These are phyloP conservation scores for Ardeotis arabs DNA, from an alignment of 2,113 vertebrate genomes.

Conservation along the genomic window DNA sequence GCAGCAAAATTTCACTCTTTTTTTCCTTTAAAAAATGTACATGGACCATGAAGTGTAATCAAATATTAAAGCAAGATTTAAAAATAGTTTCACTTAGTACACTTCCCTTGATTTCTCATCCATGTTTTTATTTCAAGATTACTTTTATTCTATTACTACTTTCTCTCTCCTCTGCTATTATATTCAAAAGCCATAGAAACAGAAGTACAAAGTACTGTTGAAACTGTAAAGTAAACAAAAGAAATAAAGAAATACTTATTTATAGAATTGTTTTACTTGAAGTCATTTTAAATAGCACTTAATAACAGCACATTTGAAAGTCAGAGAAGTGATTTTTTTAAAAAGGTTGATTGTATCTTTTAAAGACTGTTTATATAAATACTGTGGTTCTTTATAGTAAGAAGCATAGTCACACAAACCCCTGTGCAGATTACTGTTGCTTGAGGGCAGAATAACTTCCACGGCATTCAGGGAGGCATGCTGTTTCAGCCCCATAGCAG, in stretches of 20 bases:
- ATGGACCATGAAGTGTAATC: neutral
- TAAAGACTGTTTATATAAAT: neutral
- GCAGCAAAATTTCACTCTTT: neutral
- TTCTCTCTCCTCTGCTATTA: neutral
- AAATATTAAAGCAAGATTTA: slow-evolving; percentile 31
- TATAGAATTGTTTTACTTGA: neutral
- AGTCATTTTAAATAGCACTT: neutral
- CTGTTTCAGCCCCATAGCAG: neutral
- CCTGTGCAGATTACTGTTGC: neutral
- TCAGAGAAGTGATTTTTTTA: neutral
- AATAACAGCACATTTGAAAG: neutral
- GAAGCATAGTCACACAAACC: neutral
- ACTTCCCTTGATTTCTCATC: neutral
- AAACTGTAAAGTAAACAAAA: neutral
- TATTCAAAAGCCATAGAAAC: neutral
- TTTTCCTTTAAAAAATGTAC: neutral
- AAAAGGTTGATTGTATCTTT: neutral
- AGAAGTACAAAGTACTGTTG: neutral
- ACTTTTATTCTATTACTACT: neutral
- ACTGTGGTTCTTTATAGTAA: neutral
- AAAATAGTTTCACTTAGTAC: slow-evolving; percentile 10
- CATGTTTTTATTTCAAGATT: neutral
- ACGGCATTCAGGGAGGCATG: neutral
- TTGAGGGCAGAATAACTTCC: neutral
- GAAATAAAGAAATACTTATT: neutral